Evolutionary conservation across 1,140 invertebrate genomes (phyloP).

Genomic region (Drosophila chauvacae): DNA sequence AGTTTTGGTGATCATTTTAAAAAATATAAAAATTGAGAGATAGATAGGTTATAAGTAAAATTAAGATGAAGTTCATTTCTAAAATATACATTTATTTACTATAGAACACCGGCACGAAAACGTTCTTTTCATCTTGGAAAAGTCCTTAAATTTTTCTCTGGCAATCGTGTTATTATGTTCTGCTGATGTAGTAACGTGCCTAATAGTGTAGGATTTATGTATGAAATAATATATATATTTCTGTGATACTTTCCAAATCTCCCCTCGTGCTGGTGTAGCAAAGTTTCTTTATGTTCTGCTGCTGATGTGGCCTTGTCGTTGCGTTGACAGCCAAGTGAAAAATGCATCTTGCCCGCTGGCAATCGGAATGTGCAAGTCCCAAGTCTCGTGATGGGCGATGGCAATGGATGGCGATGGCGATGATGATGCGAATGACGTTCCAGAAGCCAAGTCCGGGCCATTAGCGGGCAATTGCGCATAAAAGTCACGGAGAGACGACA

Average conservation of each 20-base stretch:
- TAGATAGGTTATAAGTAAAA: no score
- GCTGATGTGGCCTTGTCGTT: conserved; percentile 38
- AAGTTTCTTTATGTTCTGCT: conserved; percentile 62
- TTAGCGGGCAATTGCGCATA: conserved; percentile 79
- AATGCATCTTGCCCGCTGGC: conserved; percentile 74
- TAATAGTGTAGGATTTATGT: no score
- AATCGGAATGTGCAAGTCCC: conserved; percentile 52
- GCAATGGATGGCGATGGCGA: conserved; percentile 33
- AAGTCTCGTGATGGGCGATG: conserved; percentile 38
- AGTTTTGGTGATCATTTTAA: background rate
- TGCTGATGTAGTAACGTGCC: no score
- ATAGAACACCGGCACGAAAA: no score
- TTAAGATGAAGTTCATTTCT: no score
- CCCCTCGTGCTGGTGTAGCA: conserved; percentile 18
- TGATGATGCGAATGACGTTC: conserved; percentile 71
- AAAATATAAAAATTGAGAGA: background rate
- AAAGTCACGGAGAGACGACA: conserved; percentile 63
- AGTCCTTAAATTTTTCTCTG: no score
- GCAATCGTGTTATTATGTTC: no score
- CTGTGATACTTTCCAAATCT: background rate
- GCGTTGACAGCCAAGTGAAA: conserved; percentile 75
- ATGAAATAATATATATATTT: background rate
- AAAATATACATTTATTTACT: no score
- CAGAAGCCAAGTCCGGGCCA: conserved; percentile 60
- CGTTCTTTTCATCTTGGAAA: no score